Percentiles rank a stretch among this genome's conserved stretches.
Evolutionary conservation across 2,113 vertebrate species (phyloP).

Genomic region (Arizona elegans): DNA sequence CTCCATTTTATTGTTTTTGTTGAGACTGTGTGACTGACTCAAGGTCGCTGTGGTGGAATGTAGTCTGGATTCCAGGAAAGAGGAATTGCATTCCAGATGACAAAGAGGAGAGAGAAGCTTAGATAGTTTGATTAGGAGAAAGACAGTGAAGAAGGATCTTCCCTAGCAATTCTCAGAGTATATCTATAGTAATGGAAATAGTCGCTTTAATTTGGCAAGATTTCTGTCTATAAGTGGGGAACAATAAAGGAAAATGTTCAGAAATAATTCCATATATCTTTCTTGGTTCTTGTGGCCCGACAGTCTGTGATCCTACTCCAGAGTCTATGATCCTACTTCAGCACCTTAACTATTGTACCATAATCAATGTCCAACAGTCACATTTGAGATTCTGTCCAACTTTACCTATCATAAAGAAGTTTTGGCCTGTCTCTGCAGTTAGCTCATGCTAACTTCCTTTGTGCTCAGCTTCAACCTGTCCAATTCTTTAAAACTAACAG

Average conservation of each 20-base stretch:
- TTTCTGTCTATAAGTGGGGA: not conserved
- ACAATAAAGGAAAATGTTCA: not conserved
- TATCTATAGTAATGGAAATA: not conserved
- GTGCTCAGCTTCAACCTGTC: not conserved
- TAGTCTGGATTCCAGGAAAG: not conserved
- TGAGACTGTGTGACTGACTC: not conserved
- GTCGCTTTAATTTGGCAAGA: not conserved
- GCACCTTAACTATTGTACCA: not conserved
- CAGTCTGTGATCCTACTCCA: not conserved
- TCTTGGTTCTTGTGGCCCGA: not conserved
- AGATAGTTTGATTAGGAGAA: not conserved
- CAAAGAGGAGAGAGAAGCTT: not conserved
- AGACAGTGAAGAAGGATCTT: not conserved
- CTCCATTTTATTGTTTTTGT: not conserved
- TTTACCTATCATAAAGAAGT: not conserved
- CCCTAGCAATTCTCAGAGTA: not conserved
- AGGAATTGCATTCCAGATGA: not conserved
- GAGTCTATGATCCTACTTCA: not conserved
- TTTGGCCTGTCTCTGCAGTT: not conserved
- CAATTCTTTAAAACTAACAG: not conserved
- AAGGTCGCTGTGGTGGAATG: not conserved
- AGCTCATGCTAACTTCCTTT: not conserved
- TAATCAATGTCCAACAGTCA: not conserved
- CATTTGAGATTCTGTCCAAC: not conserved
- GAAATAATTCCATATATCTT: not conserved